Evolutionary conservation across 1,140 invertebrate species (phyloP).

Genomic region (Hyles vespertilio): DNA sequence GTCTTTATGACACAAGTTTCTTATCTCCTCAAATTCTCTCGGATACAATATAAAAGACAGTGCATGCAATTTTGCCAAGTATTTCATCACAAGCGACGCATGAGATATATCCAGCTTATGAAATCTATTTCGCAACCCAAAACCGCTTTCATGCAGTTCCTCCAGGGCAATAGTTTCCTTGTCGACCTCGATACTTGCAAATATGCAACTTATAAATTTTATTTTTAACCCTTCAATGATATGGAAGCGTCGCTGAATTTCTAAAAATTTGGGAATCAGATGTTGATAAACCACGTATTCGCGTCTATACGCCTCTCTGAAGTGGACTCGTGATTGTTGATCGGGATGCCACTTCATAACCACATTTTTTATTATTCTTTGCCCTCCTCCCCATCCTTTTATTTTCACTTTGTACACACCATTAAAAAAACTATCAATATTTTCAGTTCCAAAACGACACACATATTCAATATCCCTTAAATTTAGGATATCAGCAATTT

Average conservation of each 20-base stretch:
- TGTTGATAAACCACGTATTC: conserved; percentile 36
- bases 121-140: conserved; percentile 36
- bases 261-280: conserved; percentile 36
- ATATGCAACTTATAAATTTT: conserved; percentile 48
- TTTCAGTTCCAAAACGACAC: conserved; percentile 32
- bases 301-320: conserved; percentile 41
- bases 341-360: conserved; percentile 50
- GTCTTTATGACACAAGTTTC: conserved; percentile 32
- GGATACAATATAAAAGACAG: conserved; percentile 51
- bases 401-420: conserved; percentile 41
- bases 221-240: conserved; percentile 52
- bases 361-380: conserved; percentile 34
- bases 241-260: conserved; percentile 40
- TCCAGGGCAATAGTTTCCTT: conserved; percentile 45
- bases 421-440: conserved; percentile 40
- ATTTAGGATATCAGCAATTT: conserved; percentile 34
- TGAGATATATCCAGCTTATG: conserved; percentile 42
- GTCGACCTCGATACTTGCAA: conserved; percentile 31
- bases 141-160: conserved; percentile 14
- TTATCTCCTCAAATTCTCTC: conserved; percentile 38
- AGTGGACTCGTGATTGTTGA: conserved; percentile 30
- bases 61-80: conserved; percentile 60
- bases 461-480: conserved; percentile 38
- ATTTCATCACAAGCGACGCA: conserved; percentile 44
- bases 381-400: conserved; percentile 33